Percentiles rank a stretch among this genome's conserved stretches.
Conservation (phyloP, 2,797 vertebrate species). For the Denticeps clupeoides region DNA sequence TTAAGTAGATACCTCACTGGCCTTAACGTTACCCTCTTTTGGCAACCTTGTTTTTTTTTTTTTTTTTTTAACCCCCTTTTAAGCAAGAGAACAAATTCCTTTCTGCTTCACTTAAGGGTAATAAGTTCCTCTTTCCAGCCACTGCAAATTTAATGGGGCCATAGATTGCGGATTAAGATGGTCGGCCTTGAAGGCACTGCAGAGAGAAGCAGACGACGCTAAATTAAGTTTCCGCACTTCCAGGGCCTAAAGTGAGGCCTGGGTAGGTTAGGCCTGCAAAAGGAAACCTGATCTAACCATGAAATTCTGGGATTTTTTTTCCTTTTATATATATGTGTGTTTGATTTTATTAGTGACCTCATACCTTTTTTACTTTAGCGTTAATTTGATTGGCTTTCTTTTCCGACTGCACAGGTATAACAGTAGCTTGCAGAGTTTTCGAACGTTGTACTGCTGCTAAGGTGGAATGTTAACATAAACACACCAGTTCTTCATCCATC, state of each 20-base stretch:
- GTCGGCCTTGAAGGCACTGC: not conserved
- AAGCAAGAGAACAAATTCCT: conserved; percentile 8
- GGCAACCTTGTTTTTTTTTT: no score
- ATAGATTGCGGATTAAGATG: conserved; percentile 1
- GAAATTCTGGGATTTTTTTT: conserved; percentile 1
- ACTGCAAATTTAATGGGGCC: conserved; percentile 1
- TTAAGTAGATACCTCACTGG: conserved; percentile 11
- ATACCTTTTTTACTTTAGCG: no score
- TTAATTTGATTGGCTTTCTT: no score
- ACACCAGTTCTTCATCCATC: no score
- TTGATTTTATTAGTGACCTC: not conserved
- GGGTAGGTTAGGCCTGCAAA: conserved; percentile 4
- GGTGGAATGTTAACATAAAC: no score
- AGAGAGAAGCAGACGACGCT: not conserved
- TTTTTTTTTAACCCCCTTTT: no score
- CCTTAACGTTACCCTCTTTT: not conserved
- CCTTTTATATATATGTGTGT: not conserved
- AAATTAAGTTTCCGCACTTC: conserved; percentile 1
- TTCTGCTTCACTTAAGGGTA: not conserved
- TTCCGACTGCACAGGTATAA: no score
- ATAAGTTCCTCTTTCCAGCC: conserved; percentile 8
- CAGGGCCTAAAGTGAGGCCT: not conserved
- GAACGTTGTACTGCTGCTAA: no score
- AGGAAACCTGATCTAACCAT: not conserved
- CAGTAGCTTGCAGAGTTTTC: no score